Evolutionary conservation across 2,888 invertebrate genomes (phyloP).

Genomic region (Spisula subtruncata): DNA sequence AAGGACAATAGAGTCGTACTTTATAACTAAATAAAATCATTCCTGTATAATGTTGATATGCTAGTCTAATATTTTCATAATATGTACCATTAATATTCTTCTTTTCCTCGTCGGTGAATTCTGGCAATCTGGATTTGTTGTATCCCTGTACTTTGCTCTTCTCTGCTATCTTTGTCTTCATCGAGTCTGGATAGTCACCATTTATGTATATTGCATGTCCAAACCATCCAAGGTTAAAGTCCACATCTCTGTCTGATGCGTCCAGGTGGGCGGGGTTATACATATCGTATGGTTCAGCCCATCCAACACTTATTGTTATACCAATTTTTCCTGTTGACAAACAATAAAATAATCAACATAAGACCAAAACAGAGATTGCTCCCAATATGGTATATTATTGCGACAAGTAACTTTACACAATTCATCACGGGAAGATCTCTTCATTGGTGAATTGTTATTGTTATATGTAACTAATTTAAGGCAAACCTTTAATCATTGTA

Average conservation of each 20-base stretch:
- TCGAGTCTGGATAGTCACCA: slow-evolving; percentile 89
- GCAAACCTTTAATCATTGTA: too few species aligned
- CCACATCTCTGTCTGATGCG: slow-evolving; percentile 78
- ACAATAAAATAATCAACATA: too few species aligned
- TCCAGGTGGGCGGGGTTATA: slow-evolving; percentile 76
- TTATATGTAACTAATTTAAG: too few species aligned
- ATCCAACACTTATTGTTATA: slow-evolving; percentile 80
- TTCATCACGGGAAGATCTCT: too few species aligned
- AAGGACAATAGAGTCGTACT: too few species aligned
- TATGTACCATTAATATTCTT: slow-evolving; percentile 80
- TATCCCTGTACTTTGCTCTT: slow-evolving; percentile 78
- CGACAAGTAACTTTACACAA: too few species aligned
- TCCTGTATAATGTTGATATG: too few species aligned
- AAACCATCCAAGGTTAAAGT: slow-evolving; percentile 84
- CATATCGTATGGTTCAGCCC: slow-evolving; percentile 79
- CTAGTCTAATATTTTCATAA: too few species aligned
- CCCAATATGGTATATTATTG: too few species aligned
- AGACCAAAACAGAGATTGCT: too few species aligned
- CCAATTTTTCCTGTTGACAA: slow-evolving; percentile 76
- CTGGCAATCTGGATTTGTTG: slow-evolving; percentile 81
- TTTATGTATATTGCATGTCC: slow-evolving; percentile 84
- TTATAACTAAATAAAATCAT: too few species aligned
- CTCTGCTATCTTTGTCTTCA: slow-evolving; percentile 78
- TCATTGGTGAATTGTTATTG: too few species aligned
- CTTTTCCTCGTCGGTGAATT: slow-evolving; percentile 84